These are phyloP conservation scores for Antechinus flavipes DNA, from an alignment of 2,113 vertebrate species.

Conservation along the genomic window DNA sequence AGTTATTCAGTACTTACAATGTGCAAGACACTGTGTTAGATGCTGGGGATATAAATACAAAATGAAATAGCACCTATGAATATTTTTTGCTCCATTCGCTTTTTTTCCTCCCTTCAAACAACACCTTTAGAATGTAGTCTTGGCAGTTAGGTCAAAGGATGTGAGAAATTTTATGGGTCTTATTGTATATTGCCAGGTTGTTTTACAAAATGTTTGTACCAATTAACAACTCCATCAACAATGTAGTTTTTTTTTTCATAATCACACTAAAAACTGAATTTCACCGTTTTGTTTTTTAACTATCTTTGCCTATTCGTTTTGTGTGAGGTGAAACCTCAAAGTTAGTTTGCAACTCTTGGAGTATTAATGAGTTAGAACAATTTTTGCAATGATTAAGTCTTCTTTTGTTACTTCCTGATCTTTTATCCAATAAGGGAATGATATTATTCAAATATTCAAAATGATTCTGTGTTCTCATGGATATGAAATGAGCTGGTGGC, in stretches of 20 bases:
- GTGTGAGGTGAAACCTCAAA: background rate
- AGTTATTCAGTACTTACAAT: background rate
- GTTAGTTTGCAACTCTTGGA: background rate
- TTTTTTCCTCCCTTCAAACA: background rate
- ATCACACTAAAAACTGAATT: background rate
- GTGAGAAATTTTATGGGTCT: background rate
- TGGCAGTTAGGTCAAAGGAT: background rate
- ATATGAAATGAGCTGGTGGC: background rate
- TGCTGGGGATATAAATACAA: background rate
- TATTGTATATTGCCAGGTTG: background rate
- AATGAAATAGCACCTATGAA: background rate
- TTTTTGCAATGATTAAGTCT: background rate
- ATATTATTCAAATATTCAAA: background rate
- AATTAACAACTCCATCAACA: background rate
- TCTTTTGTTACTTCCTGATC: background rate
- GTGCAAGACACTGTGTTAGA: background rate
- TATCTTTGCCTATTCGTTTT: background rate
- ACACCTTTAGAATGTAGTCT: background rate
- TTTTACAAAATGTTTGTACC: background rate
- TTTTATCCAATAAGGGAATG: background rate
- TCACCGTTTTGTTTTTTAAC: background rate
- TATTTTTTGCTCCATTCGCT: background rate
- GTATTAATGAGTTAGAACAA: background rate
- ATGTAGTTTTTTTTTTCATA: background rate
- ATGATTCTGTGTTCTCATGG: background rate